Evolutionary conservation across 2,888 invertebrate genomes (phyloP), one percentile per base, ranked within the genome.

Genomic region (Leucozona laternaria): DNA sequence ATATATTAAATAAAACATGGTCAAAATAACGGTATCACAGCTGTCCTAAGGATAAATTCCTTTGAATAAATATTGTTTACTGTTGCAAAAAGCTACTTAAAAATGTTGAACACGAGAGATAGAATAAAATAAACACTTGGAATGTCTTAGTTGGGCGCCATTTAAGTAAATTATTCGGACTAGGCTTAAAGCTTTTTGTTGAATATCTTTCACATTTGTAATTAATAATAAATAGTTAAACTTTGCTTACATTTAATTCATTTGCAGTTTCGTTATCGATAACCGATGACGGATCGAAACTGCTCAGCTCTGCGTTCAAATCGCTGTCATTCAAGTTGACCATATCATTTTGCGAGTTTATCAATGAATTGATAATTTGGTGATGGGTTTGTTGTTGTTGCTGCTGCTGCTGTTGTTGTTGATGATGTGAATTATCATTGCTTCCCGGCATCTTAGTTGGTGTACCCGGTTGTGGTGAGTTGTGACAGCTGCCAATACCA

Each of bases 201-300:
- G 28, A n/a, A n/a, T n/a, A n/a, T n/a, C n/a, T 28, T 28, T 28
- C 4, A 28, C 6, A 28, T 28, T 28, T 5, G 3, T 28, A 5
- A n/a, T n/a, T n/a, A 13, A 48, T 58, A 4, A 11, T 15, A 43
- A 10, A 3, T 40, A 48, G 20, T 43, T 10, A 37, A 50, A 43
- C 6, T 43, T 13, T 11, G 95, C 97, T 97, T 94, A 98, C 98
- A 94, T 98, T 98, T 90, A 98, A 95, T 93, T 98, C 97, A 91
- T 96, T 96, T 88, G 96, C 96, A 89, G 97, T 97, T 93, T 98
- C 98, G 78, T 97, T 97, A 90, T 97, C 98, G 90, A 98, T 98
- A 89, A 97, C 97, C 88, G 97, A 97, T 88, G 97, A 96, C 48
- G 98, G 98, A 93, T 98, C 98, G 92, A 98, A 98, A 93, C 97